Evolutionary conservation across 2,113 vertebrate species (phyloP).

Genomic region (Nibea albiflora): DNA sequence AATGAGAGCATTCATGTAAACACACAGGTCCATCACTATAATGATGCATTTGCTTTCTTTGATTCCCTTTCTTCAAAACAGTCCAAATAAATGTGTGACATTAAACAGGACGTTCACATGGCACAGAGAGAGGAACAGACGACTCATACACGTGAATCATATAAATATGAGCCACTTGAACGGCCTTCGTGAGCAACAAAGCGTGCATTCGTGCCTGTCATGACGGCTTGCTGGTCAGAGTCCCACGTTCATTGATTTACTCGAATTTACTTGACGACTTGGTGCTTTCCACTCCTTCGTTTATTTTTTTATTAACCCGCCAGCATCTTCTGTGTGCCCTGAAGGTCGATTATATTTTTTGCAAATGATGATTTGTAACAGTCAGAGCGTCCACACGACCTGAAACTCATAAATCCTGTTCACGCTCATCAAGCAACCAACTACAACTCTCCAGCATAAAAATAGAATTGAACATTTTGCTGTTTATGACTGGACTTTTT

Average conservation of each 20-base stretch:
- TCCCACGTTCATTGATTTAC: background rate
- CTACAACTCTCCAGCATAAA: background rate
- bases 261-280: background rate
- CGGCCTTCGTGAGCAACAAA: no score
- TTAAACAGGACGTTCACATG: background rate
- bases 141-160: background rate
- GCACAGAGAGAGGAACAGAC: constrained; percentile 47
- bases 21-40: background rate
- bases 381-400: background rate
- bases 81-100: background rate
- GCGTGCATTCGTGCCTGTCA: background rate
- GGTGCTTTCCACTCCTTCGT: background rate
- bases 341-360: background rate
- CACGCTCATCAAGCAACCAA: background rate
- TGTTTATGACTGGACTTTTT: background rate
- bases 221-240: background rate
- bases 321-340: background rate
- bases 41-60: constrained; percentile 13
- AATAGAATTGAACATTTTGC: background rate
- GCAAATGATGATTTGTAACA: background rate
- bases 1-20: background rate
- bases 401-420: constrained; percentile 10
- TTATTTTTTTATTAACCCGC: background rate
- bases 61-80: background rate
- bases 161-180: background rate